Conservation (phyloP, 2,113 vertebrate genomes). For the Jaculus jaculus region DNA sequence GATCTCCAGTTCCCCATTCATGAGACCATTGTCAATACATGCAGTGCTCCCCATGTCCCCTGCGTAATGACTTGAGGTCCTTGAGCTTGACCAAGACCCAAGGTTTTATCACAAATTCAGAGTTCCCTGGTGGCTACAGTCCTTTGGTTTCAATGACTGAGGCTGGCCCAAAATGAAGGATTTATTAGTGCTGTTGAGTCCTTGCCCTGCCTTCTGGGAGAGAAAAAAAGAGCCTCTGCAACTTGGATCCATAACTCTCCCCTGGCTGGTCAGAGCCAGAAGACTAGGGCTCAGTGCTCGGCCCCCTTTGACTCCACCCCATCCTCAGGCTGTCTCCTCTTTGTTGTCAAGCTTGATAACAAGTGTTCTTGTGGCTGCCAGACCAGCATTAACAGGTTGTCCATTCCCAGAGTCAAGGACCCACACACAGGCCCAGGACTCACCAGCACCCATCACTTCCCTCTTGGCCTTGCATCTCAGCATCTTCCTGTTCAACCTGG, state of each 20-base stretch:
- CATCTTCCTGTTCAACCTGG: background rate
- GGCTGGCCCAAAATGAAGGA: background rate
- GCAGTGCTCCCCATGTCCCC: background rate
- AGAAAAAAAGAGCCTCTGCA: background rate
- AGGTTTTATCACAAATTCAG: background rate
- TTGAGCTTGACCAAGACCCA: background rate
- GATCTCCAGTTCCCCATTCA: background rate
- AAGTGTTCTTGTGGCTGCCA: background rate
- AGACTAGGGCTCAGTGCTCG: background rate
- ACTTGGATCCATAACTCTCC: too few relatives aligned
- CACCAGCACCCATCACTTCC: background rate
- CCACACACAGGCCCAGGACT: rapidly evolving
- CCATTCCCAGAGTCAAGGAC: rapidly evolving
- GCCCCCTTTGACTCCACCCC: too few relatives aligned
- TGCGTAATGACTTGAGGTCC: background rate
- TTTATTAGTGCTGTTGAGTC: rapidly evolving
- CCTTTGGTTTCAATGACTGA: background rate
- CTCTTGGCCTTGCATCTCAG: background rate
- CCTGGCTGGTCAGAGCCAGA: background rate
- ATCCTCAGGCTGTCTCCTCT: background rate
- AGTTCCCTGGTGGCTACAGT: background rate
- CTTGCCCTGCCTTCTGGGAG: background rate
- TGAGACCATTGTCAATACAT: background rate
- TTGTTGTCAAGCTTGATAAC: too few relatives aligned
- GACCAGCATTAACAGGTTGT: background rate